phyloP scores from a whole-genome alignment of 2,797 vertebrate genomes.

The Ataeniobius toweri region DNA sequence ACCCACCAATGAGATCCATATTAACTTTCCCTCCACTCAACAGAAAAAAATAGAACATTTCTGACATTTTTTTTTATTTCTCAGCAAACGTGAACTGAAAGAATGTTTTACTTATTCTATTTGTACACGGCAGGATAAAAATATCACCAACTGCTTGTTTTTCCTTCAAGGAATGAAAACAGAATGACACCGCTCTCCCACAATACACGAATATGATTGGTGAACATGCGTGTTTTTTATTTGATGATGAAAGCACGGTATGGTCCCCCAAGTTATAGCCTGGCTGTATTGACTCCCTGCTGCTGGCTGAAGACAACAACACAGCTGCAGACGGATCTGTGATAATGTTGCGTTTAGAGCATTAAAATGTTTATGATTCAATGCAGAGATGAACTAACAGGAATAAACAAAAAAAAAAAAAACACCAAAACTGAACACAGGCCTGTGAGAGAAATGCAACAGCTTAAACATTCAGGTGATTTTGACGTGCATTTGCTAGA shows the following conservation, averaged over 20 bases:
- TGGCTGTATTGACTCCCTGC: conserved; percentile 10
- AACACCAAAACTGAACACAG: conserved; percentile 41
- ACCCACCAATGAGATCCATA: conserved; percentile 19
- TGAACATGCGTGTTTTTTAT: conserved; percentile 39
- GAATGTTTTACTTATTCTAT: conserved; percentile 15
- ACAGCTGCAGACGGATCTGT: conserved; percentile 54
- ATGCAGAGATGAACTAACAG: conserved; percentile 68
- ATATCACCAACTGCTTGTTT: conserved; percentile 18
- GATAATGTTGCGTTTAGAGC: conserved; percentile 62
- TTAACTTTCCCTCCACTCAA: conserved; percentile 13
- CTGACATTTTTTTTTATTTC: conserved; percentile 16
- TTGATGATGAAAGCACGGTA: conserved; percentile 59
- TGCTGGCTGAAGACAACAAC: conserved; percentile 2
- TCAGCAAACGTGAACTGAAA: conserved; percentile 27
- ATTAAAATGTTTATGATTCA: conserved; percentile 65
- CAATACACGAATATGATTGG: conserved; percentile 73
- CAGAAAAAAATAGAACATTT: conserved; percentile 25
- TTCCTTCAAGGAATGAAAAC: neutral
- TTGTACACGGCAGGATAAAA: conserved; percentile 22
- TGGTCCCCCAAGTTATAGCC: conserved; percentile 60
- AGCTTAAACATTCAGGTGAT: conserved; percentile 38
- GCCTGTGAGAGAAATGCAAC: conserved; percentile 15
- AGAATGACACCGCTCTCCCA: conserved; percentile 41
- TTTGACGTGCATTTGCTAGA: conserved; percentile 66
- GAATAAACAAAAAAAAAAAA: conserved; percentile 54